Base-by-base conservation (phyloP, 2,888 invertebrate species). In the Rhingia campestris region DNA sequence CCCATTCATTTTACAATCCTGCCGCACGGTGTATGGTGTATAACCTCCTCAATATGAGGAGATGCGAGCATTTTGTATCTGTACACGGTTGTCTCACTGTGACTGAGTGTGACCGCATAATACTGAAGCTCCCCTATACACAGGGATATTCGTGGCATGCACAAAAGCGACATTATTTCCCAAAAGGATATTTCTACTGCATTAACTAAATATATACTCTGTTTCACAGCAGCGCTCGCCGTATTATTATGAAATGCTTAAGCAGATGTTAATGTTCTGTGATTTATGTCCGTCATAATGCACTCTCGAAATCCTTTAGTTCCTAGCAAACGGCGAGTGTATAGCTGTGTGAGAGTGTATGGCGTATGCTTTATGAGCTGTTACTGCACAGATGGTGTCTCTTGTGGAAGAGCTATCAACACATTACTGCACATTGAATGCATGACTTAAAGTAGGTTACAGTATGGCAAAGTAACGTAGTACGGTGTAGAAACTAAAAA, bases 191-290 rank as follows among this genome's bases (percentile, higher is more conserved):
- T 64, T 81, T 76, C 64, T 70, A 70, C 81, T 64, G 70, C 76
- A 81, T 70, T 75, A 70, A 72, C 70, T 81, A 66, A 59, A 81
- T 70, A 58, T 51, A 45, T 59, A 51, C 66, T 30, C 32, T 64
- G 47, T 75, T 47, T 64, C 49, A 47, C 22, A 43, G 45, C 33
- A 63, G 53, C 64, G 59, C 47, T 77, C 59, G 37, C 49, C 49
- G 9, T 72, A 56, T 81, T 77, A 72, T 81, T 81, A 67, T 89
- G 87, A 88, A 89, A 88, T 88, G 87, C 87, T 88, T 87, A 87
- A 89, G 88, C 90, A 89, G 89, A 89, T 89, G 89, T 89, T 89
- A 89, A 89, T 89, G 88, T 87, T 87, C 88, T 87, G 88, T 89
- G 90, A 89, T 89, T 89, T 89, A 89, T 89, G 87, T 81, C 70